Percentiles rank a stretch among this genome's conserved stretches.
Evolutionary conservation across 1,140 invertebrate species (phyloP).

Genomic region (Drosophila pruinosa): DNA sequence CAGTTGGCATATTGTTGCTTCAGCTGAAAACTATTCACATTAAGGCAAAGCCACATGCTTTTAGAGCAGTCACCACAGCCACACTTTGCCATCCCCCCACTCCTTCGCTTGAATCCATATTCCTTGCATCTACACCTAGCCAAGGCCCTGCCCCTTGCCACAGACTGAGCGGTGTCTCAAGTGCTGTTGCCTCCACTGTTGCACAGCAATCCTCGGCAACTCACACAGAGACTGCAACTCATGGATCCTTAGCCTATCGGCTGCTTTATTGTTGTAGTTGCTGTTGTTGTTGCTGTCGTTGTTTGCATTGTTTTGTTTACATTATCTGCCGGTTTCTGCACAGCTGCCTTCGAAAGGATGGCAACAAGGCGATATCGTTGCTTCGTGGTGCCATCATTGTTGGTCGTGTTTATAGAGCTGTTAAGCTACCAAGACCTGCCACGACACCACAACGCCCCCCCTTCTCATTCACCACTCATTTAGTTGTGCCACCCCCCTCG

Average conservation of each 20-base stretch:
- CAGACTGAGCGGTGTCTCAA: slow-evolving; percentile 9
- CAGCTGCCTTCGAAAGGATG: slow-evolving; percentile 36
- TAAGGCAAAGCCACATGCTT: slow-evolving; percentile 28
- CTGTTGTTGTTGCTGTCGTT: slow-evolving; percentile 4
- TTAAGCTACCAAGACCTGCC: slow-evolving; percentile 3
- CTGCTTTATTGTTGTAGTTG: not conserved
- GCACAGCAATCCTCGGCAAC: no score
- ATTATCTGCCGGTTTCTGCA: slow-evolving; percentile 42
- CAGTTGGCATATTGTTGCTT: slow-evolving; percentile 11
- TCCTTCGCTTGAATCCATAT: no score
- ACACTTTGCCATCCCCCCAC: not conserved
- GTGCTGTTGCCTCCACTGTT: not conserved
- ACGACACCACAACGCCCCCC: not conserved
- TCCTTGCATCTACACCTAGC: not conserved
- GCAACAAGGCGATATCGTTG: slow-evolving; percentile 19
- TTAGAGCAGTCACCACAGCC: not conserved
- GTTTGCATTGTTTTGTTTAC: slow-evolving; percentile 43
- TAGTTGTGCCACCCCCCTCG: not conserved
- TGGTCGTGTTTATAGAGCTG: slow-evolving; percentile 26
- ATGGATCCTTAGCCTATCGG: not conserved
- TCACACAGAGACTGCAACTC: not conserved
- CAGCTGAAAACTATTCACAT: slow-evolving; percentile 12
- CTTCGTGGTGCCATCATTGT: slow-evolving; percentile 2
- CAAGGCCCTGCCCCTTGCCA: not conserved
- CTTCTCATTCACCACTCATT: not conserved